These are phyloP conservation scores for Syngnathus rostellatus DNA, from an alignment of 2,797 vertebrate species.

Conservation along the genomic window DNA sequence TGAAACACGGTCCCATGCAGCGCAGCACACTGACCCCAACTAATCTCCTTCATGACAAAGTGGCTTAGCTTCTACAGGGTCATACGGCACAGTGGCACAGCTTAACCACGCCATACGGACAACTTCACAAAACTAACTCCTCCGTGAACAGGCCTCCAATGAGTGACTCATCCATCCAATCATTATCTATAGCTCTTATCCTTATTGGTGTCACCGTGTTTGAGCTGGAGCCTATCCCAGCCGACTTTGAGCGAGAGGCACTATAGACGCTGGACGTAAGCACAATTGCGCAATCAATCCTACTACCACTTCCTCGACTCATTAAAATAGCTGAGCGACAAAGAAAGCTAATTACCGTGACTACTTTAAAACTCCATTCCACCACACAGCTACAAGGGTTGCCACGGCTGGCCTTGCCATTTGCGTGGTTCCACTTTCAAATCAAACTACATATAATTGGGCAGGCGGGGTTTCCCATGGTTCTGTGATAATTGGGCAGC, in stretches of 20 bases:
- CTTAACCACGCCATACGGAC: slow-evolving; percentile 44
- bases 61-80: slow-evolving; percentile 72
- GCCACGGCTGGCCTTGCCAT: too few species aligned
- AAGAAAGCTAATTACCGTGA: too few species aligned
- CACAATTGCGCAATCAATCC: too few species aligned
- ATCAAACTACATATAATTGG: too few species aligned
- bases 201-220: not conserved
- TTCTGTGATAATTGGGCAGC: too few species aligned
- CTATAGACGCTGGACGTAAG: too few species aligned
- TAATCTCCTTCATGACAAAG: slow-evolving; percentile 76
- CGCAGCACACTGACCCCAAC: slow-evolving; percentile 62
- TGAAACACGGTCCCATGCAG: slow-evolving; percentile 60
- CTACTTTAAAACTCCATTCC: too few species aligned
- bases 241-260: not conserved
- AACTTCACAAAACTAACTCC: not conserved
- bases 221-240: not conserved
- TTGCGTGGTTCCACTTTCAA: too few species aligned
- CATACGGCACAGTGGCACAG: slow-evolving; percentile 66
- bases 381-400: too few species aligned
- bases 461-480: too few species aligned
- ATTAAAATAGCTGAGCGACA: too few species aligned
- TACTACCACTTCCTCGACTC: too few species aligned
- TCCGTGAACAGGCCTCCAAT: not conserved
- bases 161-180: not conserved
- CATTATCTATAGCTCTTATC: not conserved